Base-by-base conservation (phyloP, 1,140 invertebrate species). In the Macrostomum lignano region DNA sequence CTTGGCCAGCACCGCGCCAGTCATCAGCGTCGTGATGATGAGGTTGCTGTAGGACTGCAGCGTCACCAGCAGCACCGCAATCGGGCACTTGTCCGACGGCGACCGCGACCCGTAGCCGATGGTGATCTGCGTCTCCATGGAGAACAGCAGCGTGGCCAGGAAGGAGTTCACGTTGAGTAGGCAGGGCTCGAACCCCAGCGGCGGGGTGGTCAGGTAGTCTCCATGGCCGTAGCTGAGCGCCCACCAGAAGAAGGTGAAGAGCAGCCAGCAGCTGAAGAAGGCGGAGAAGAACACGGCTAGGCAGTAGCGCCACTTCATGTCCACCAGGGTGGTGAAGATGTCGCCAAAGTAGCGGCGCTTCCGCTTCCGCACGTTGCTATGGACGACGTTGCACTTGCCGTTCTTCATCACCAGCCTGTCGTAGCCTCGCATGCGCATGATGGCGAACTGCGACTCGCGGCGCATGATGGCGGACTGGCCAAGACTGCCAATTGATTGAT, bases 311-410 rank as follows among this genome's bases (percentile, higher is more conserved):
- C 62, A 64, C 38, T 54, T 52, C 31, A 55, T 49, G 30, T 58
- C 52, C 35, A 77, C 72, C 61, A 72, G 60, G 28, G 62, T 70
- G 25, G 76, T 74, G 46, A 76, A 77, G 52, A 78, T 73, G 24
- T 77, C 71, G 55, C 76, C 74, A 40, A 86, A n/a, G n/a, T n/a
- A n/a, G n/a, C n/a, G n/a, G n/a, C n/a, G n/a, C n/a, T n/a, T n/a
- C n/a, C n/a, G n/a, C n/a, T n/a, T n/a, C n/a, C n/a, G n/a, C n/a
- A n/a, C n/a, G n/a, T n/a, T n/a, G n/a, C n/a, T n/a, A n/a, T n/a
- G n/a, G n/a, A n/a, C n/a, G n/a, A n/a, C n/a, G n/a, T n/a, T n/a
- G n/a, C n/a, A n/a, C n/a, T n/a, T n/a, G n/a, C n/a, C n/a, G n/a
- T n/a, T n/a, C n/a, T n/a, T n/a, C n/a, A n/a, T n/a, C n/a, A n/a